A percentile compares a stretch with the other conserved stretches of the same genome.
Conservation (phyloP, 2,797 vertebrate species). For the Scarus forsteni region DNA sequence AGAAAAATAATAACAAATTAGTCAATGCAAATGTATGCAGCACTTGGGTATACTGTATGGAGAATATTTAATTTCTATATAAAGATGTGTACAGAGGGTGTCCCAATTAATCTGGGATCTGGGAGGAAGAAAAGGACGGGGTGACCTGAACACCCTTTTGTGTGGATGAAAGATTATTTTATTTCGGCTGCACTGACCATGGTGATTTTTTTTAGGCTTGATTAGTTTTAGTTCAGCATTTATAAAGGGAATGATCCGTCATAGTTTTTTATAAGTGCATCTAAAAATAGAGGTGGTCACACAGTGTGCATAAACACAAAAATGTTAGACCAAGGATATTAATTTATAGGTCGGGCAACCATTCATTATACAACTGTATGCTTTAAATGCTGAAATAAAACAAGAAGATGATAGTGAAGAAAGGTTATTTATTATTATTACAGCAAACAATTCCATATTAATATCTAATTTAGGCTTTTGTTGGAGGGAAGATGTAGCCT, state of each 20-base stretch:
- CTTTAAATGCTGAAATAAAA: background rate
- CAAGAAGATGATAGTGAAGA: no score
- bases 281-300: slow-evolving; percentile 8
- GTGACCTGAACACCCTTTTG: slow-evolving; percentile 44
- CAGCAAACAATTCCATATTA: no score
- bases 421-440: no score
- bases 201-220: slow-evolving; percentile 59
- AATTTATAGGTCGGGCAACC: background rate
- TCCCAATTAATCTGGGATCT: slow-evolving; percentile 9
- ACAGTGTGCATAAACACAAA: background rate
- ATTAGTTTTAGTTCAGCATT: slow-evolving; percentile 60
- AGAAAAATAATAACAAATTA: slow-evolving; percentile 1
- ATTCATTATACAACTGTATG: background rate
- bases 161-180: slow-evolving; percentile 43
- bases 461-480: background rate
- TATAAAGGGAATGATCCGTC: slow-evolving; percentile 48
- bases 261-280: slow-evolving; percentile 32
- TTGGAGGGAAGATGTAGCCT: background rate
- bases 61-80: background rate
- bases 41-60: background rate
- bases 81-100: background rate
- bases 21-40: slow-evolving; percentile 2
- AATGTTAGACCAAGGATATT: background rate
- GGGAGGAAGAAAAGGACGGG: slow-evolving; percentile 54
- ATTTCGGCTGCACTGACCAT: slow-evolving; percentile 43